Percentiles rank a stretch among this genome's conserved stretches.
Conservation (phyloP, 2,888 invertebrate species). For the Caenorhabditis sp. region DNA sequence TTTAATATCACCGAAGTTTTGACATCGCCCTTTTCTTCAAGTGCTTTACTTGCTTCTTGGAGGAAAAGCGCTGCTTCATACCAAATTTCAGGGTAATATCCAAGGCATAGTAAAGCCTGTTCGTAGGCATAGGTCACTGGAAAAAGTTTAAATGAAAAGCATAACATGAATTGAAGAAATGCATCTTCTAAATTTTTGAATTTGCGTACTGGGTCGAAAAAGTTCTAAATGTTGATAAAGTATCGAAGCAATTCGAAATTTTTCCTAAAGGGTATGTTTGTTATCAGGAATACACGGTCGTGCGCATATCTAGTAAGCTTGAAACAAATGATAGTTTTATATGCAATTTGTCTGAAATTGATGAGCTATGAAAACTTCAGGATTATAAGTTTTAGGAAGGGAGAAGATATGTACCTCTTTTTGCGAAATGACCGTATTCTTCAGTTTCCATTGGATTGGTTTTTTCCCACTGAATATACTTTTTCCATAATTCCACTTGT, state of each 20-base stretch:
- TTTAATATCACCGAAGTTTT: conserved; percentile 51
- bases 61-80: conserved; percentile 96
- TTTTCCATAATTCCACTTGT: conserved; percentile 93
- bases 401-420: no score
- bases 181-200: no score
- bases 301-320: no score
- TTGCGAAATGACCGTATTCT: conserved; percentile 89
- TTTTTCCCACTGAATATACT: conserved; percentile 96
- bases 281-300: no score
- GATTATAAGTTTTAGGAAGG: no score
- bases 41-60: conserved; percentile 89
- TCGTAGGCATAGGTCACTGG: conserved; percentile 96
- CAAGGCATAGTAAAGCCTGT: conserved; percentile 92
- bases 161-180: background rate
- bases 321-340: no score
- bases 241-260: no score
- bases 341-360: no score
- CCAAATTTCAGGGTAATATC: conserved; percentile 98
- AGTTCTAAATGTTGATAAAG: no score
- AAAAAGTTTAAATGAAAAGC: conserved; percentile 44
- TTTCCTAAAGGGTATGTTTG: no score
- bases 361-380: no score
- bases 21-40: conserved; percentile 78
- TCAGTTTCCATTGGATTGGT: conserved; percentile 94
- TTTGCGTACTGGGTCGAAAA: no score